These are phyloP conservation scores for Pelecanus crispus DNA, from an alignment of 2,113 vertebrate genomes.

Conservation along the genomic window DNA sequence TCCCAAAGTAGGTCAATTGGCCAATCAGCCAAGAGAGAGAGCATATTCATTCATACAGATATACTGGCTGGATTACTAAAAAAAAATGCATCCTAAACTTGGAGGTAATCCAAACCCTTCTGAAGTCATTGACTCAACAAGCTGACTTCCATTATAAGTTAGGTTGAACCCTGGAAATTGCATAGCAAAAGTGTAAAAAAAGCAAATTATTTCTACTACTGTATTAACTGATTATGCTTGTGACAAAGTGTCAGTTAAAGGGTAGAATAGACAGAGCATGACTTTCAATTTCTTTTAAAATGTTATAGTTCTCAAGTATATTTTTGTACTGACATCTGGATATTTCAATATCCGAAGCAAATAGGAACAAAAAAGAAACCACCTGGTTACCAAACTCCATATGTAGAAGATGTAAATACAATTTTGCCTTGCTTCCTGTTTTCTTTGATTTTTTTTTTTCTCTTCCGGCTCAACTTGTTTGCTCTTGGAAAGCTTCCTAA, in stretches of 20 bases:
- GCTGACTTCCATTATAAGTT: background rate
- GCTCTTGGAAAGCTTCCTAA: background rate
- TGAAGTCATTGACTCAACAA: background rate
- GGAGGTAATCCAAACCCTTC: background rate
- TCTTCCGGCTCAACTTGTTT: background rate
- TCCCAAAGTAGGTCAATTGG: background rate
- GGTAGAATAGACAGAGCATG: background rate
- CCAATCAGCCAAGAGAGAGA: background rate
- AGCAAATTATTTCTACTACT: background rate
- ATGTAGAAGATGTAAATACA: constrained; percentile 23
- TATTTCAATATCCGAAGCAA: constrained; percentile 42
- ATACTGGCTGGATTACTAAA: background rate
- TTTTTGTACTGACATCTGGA: constrained; percentile 39
- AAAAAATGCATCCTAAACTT: background rate
- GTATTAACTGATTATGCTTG: background rate
- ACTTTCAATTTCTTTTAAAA: background rate
- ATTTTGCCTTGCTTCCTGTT: constrained; percentile 16
- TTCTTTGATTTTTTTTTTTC: background rate
- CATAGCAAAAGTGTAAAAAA: background rate
- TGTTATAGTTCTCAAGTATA: background rate
- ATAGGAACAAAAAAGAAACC: constrained; percentile 30
- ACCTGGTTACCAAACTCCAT: constrained; percentile 39
- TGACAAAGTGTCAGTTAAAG: background rate
- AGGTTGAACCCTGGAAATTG: background rate
- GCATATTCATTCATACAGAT: background rate